Evolutionary conservation across 2,797 vertebrate genomes (phyloP).

Genomic region (Natrix natrix): DNA sequence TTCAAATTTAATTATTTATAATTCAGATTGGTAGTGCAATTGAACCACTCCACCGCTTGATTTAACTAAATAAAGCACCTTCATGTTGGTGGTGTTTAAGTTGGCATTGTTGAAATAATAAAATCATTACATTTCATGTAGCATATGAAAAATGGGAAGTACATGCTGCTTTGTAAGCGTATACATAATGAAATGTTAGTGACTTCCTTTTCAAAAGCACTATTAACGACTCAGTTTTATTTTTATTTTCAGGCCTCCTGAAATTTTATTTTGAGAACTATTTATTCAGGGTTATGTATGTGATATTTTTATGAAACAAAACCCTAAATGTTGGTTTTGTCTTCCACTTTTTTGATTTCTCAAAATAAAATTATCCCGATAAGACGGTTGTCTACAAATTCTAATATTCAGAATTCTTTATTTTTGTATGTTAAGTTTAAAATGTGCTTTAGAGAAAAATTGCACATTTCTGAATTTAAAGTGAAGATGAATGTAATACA

Average conservation of each 20-base stretch:
- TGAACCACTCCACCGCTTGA: constrained; percentile 51
- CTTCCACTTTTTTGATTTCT: constrained; percentile 19
- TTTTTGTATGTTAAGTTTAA: constrained; percentile 39
- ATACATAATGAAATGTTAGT: not conserved
- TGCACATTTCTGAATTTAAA: constrained; percentile 30
- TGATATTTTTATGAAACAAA: not conserved
- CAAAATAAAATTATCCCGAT: constrained; percentile 38
- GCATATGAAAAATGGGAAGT: not conserved
- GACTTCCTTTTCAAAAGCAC: not conserved
- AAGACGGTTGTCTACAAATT: constrained; percentile 16
- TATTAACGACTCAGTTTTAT: constrained; percentile 4
- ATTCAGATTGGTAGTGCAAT: constrained; percentile 37
- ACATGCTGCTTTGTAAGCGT: not conserved
- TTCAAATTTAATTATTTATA: constrained; percentile 49
- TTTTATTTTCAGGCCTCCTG: constrained; percentile 1
- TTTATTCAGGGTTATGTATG: constrained; percentile 6
- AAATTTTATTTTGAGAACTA: constrained; percentile 9
- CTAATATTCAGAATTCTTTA: constrained; percentile 28
- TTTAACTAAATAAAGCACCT: constrained; percentile 25
- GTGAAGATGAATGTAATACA: constrained; percentile 14
- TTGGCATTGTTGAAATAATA: constrained; percentile 17
- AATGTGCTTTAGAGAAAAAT: constrained; percentile 19
- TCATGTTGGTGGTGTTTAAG: constrained; percentile 26
- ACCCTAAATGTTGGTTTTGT: constrained; percentile 22
- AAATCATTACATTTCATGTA: constrained; percentile 3